These are phyloP conservation scores for Drosophila oshimai DNA, from an alignment of 1,140 invertebrate genomes.

Conservation along the genomic window DNA sequence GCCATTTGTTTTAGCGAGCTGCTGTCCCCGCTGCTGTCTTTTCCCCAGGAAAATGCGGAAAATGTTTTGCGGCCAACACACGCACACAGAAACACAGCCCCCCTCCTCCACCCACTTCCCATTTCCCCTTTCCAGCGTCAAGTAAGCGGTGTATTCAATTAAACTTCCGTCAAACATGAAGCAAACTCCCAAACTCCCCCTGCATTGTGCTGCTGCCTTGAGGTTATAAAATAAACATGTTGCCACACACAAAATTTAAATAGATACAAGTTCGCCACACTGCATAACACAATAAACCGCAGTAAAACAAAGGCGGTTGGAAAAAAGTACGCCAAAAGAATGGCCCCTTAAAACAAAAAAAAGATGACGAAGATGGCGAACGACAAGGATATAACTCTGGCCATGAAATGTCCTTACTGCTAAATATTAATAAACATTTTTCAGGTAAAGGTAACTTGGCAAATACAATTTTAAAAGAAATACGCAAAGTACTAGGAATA, in stretches of 20 bases:
- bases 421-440: background rate
- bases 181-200: slow-evolving; percentile 29
- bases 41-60: slow-evolving; percentile 43
- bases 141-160: slow-evolving; percentile 79
- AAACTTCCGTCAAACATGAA: slow-evolving; percentile 80
- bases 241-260: slow-evolving; percentile 82
- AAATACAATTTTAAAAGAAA: too few relatives aligned
- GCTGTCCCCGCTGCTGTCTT: slow-evolving; percentile 21
- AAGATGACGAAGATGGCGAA: slow-evolving; percentile 3
- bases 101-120: background rate
- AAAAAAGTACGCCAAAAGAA: slow-evolving; percentile 4
- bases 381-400: background rate
- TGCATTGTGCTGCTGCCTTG: slow-evolving; percentile 40
- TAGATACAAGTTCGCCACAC: slow-evolving; percentile 80
- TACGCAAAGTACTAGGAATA: background rate
- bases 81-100: slow-evolving; percentile 18
- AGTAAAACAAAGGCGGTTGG: slow-evolving; percentile 44
- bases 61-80: slow-evolving; percentile 78
- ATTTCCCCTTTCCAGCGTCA: background rate
- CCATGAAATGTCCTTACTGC: background rate
- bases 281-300: slow-evolving; percentile 79
- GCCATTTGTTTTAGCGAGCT: slow-evolving; percentile 75
- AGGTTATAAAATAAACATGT: slow-evolving; percentile 82
- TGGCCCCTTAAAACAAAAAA: background rate
- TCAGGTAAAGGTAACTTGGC: too few relatives aligned